Evolutionary conservation across 2,113 vertebrate genomes (phyloP).

Genomic region (Pseudonaja textilis): DNA sequence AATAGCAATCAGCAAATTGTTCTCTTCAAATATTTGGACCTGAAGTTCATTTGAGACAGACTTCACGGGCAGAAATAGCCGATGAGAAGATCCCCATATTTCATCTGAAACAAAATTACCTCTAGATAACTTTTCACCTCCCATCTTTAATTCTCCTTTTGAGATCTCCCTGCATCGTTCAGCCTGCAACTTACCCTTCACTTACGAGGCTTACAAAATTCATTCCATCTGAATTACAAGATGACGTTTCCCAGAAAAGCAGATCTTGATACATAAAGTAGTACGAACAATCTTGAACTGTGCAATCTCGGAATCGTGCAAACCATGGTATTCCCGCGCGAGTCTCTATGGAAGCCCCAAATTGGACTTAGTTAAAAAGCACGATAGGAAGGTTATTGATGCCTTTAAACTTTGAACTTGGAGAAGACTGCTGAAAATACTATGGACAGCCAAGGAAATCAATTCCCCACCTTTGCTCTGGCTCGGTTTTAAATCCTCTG

Average conservation of each 20-base stretch:
- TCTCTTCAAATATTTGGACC: conserved; percentile 22
- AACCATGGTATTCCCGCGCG: background rate
- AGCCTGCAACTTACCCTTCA: background rate
- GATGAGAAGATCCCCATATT: background rate
- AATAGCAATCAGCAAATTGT: conserved; percentile 20
- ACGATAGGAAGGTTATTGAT: background rate
- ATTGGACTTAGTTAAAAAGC: background rate
- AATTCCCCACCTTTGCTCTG: background rate
- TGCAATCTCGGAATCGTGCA: background rate
- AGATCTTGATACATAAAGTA: too few species aligned
- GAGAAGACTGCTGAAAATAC: background rate
- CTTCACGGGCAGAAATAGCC: background rate
- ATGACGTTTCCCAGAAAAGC: background rate
- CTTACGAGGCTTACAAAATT: background rate
- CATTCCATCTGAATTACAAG: background rate
- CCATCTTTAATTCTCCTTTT: background rate
- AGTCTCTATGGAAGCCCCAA: background rate
- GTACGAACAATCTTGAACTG: background rate
- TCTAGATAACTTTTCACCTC: too few species aligned
- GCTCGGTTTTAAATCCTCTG: background rate
- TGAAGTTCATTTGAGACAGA: background rate
- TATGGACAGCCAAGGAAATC: background rate
- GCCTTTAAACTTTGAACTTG: background rate
- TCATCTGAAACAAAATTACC: background rate
- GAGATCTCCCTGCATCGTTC: background rate